Evolutionary conservation across 2,797 vertebrate genomes (phyloP), one percentile per base, ranked within the genome.

Genomic region (Furcifer pardalis): DNA sequence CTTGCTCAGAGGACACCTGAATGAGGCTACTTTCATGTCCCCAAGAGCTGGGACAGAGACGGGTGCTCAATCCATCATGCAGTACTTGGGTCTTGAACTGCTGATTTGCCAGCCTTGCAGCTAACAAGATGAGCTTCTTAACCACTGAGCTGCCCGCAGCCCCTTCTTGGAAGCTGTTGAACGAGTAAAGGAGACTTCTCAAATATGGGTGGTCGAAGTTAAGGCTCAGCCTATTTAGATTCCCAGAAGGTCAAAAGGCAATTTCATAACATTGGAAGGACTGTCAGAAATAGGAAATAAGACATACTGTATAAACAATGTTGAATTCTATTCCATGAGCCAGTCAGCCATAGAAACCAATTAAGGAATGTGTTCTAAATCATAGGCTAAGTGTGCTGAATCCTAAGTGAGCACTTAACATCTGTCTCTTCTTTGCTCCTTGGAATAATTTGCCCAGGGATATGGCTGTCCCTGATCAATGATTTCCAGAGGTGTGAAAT

Each of bases 361-460:
- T 95, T 95, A 96, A 92, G 88, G 79, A 80, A 81, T 81, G 32
- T 66, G 87, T 87, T 85, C 89, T 96, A 94, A 95, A 95, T 95
- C 94, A 94, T 77, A 88, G 71, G 52, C 5, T 85, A 92, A 93
- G 79, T 78, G 52, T 13, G 80, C 21, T 72, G 89, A 91, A 94
- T 94, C 94, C 90, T 92, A 92, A 95, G 89, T 85, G 88, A 78
- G 23, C 27, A 35, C n/a, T 79, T 63, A 66, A 30, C 5, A 19
- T 66, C 17, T 15, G 30, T 40, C 44, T 66, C 10, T 5, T 42
- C 19, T 66, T n/a, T 27, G 7, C n/a, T 42, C 32, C 27, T 7
- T 44, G 60, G 32, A 46, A 37, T 69, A 40, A 78, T 71, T 37
- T 63, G 30, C 52, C 30, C 59, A 63, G 13, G 4, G 10, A 56